These are phyloP conservation scores for Monopterus albus DNA, from an alignment of 2,113 vertebrate species.

Conservation along the genomic window DNA sequence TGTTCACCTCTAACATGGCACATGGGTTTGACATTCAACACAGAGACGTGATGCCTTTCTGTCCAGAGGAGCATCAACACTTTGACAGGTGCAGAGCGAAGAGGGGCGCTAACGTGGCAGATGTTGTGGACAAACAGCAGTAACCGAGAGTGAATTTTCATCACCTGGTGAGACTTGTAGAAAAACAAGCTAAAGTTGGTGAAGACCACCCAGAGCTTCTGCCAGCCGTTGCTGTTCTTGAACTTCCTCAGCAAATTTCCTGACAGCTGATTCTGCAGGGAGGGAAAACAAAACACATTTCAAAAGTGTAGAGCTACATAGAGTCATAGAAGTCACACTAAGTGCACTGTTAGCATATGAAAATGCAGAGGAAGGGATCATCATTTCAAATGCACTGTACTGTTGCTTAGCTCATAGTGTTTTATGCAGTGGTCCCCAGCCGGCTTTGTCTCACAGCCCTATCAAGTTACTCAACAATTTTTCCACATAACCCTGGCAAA, in stretches of 20 bases:
- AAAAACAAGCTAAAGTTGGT: constrained; percentile 99
- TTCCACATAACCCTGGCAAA: no score
- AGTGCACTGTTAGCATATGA: no score
- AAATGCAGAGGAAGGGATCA: no score
- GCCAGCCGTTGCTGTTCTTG: constrained; percentile 99
- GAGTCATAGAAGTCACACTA: no score
- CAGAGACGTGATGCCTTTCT: constrained; percentile 30
- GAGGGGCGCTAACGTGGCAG: background rate
- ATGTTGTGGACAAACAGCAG: constrained; percentile 13
- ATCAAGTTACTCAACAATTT: background rate
- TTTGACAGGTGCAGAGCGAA: background rate
- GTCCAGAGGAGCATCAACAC: constrained; percentile 29
- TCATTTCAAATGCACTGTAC: background rate
- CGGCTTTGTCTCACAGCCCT: background rate
- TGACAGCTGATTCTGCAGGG: constrained; percentile 92
- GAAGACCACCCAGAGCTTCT: constrained; percentile 99
- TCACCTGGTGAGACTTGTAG: constrained; percentile 98
- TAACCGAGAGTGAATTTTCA: background rate
- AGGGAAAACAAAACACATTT: no score
- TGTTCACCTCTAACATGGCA: constrained; percentile 16
- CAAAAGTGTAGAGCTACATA: no score
- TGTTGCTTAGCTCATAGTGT: background rate
- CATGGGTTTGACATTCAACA: constrained; percentile 61
- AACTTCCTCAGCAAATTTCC: constrained; percentile 97
- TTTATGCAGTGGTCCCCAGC: background rate